Conservation (phyloP, 23 tunicate genomes). For the Pegea sp. region DNA sequence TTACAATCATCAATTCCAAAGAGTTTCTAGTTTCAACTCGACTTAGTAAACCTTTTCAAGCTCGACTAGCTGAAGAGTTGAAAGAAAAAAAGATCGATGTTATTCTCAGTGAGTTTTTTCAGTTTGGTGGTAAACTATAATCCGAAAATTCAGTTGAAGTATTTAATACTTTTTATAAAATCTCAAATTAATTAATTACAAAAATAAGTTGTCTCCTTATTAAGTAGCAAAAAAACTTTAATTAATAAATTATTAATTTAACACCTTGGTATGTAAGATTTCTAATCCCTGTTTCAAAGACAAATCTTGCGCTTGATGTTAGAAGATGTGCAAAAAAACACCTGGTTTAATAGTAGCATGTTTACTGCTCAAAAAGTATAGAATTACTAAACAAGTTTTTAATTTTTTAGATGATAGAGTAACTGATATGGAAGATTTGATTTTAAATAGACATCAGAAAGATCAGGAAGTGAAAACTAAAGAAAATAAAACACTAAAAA, state of each 20-base stretch:
- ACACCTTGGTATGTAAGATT: too few relatives aligned
- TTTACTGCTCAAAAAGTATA: background rate
- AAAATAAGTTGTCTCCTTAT: too few relatives aligned
- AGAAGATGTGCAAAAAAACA: background rate
- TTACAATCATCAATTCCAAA: constrained; percentile 17
- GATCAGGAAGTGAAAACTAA: constrained; percentile 46
- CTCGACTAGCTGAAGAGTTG: constrained; percentile 1
- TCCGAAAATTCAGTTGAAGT: too few relatives aligned
- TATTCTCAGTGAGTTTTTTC: constrained; percentile 3
- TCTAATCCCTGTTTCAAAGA: too few relatives aligned
- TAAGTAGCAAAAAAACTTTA: too few relatives aligned
- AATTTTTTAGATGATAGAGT: constrained; percentile 25
- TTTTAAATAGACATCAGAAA: constrained; percentile 16
- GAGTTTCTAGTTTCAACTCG: constrained; percentile 4
- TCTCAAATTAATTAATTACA: too few relatives aligned
- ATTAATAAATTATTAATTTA: too few relatives aligned
- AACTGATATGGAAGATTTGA: constrained; percentile 32
- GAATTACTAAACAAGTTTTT: background rate
- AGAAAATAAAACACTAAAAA: constrained; percentile 26
- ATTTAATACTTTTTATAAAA: too few relatives aligned
- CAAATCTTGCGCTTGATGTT: too few relatives aligned
- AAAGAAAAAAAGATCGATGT: constrained; percentile 6
- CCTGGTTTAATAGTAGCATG: background rate
- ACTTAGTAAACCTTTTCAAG: constrained; percentile 11
- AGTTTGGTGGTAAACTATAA: too few relatives aligned